Base-by-base conservation (phyloP, 2,888 invertebrate genomes). In the Tribolium freemani region DNA sequence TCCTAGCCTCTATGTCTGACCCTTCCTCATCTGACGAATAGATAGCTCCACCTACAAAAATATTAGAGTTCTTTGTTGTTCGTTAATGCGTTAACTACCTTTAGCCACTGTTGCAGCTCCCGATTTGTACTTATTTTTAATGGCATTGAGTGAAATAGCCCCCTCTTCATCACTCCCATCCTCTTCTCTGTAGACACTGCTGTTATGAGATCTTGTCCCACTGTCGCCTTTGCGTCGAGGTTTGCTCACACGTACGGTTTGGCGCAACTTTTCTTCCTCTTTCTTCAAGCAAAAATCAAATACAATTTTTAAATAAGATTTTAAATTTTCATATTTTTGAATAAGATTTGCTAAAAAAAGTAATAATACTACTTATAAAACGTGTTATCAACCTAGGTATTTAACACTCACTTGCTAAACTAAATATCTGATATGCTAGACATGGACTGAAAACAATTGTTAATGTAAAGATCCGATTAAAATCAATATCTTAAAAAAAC, bases 81-180 rank as follows among this genome's bases (percentile, higher is more conserved):
- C 26, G 0, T 3, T 26, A 26, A 26, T 26, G 10, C 44, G 20
- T 16, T 13, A 50, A 13, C 68, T 82, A 88, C 88, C 87, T 86
- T 88, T 88, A 60, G 85, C 79, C 60, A 79, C 80, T 61, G 81
- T 81, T 46, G 81, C 81, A 8, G 86, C 85, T 26, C 92, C 92
- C 84, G 91, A 90, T 81, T 97, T 98, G 87, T 96, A 97, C 83
- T 95, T 94, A 86, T 95, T 97, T 87, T 98, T 98, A 84, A 98
- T 98, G 48, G 97, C 97, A 69, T 94, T 93, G 16, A 98, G 88
- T 0, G 97, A 97, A 81, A 98, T 96, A 0, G 94, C 94, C 70
- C 94, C 96, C 83, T 96, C 97, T 85, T 97, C 97, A 73, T 97
- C 97, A n/a, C 95, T 96, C 75, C 94, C 96, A 76, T 96, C 96